Evolutionary conservation across 2,113 vertebrate genomes (phyloP).

Genomic region (Brachirus orientalis): DNA sequence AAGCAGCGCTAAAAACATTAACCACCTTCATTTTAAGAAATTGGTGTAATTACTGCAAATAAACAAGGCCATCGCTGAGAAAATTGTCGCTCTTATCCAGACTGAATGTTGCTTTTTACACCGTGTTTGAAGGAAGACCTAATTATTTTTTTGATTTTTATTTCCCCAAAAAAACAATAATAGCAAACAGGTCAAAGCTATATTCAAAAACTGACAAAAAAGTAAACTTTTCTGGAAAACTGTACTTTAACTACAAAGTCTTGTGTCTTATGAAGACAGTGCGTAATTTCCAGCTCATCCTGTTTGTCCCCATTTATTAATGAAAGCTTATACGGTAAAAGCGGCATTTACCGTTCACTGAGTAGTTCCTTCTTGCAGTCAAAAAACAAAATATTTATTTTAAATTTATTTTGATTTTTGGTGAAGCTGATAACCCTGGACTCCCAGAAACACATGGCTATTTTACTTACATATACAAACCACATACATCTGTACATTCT

Average conservation of each 20-base stretch:
- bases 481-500: too few species aligned
- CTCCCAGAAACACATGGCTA: too few species aligned
- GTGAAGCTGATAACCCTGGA: too few species aligned
- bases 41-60: conserved; percentile 32
- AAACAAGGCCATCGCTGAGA: conserved; percentile 7
- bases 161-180: neutral
- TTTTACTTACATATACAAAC: too few species aligned
- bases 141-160: conserved; percentile 7
- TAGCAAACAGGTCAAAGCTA: conserved; percentile 10
- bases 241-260: neutral
- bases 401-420: neutral
- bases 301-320: conserved; percentile 30
- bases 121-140: neutral
- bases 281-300: conserved; percentile 41
- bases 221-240: conserved; percentile 10
- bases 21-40: conserved; percentile 13
- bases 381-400: conserved; percentile 23
- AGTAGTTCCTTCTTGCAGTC: conserved; percentile 21
- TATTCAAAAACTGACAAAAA: neutral
- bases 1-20: conserved; percentile 10
- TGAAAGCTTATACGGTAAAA: neutral
- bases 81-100: conserved; percentile 10
- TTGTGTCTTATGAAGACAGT: neutral
- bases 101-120: conserved; percentile 14
- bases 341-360: conserved; percentile 14